These are phyloP conservation scores for Diarsia brunnea DNA, from an alignment of 2,888 invertebrate genomes.

Conservation along the genomic window DNA sequence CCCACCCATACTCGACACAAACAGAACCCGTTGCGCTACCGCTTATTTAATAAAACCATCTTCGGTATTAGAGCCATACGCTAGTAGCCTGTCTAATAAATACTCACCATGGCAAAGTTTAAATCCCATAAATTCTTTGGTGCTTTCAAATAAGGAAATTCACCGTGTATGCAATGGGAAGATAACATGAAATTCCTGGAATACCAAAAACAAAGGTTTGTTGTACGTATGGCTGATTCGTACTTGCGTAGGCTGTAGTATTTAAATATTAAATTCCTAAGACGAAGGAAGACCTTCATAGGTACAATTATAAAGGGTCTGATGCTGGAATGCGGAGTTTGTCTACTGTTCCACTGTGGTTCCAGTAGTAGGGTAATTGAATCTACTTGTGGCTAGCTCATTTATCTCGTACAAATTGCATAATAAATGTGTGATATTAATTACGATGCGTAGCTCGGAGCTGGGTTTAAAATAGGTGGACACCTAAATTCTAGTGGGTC, in stretches of 20 bases:
- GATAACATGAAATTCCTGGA: slow-evolving; percentile 32
- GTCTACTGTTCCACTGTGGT: slow-evolving; percentile 53
- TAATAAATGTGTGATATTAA: slow-evolving; percentile 39
- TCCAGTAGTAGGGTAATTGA: slow-evolving; percentile 53
- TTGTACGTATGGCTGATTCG: slow-evolving; percentile 16
- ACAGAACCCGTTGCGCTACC: not conserved
- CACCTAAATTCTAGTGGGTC: not conserved
- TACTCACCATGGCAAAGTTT: slow-evolving; percentile 26
- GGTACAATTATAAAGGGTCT: slow-evolving; percentile 34
- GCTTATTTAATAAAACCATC: slow-evolving; percentile 39
- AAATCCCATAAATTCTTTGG: slow-evolving; percentile 39
- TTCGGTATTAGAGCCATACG: slow-evolving; percentile 24
- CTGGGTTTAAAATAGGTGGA: not conserved
- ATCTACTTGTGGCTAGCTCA: slow-evolving; percentile 54
- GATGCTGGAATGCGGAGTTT: slow-evolving; percentile 54
- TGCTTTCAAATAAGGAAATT: slow-evolving; percentile 45
- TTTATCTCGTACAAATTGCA: slow-evolving; percentile 57
- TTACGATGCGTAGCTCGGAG: slow-evolving; percentile 11
- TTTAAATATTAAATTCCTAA: slow-evolving; percentile 57
- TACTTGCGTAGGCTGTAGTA: slow-evolving; percentile 17
- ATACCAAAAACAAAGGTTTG: slow-evolving; percentile 28
- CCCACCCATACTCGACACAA: not conserved
- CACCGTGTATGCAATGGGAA: slow-evolving; percentile 5
- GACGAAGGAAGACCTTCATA: slow-evolving; percentile 32
- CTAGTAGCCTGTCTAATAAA: slow-evolving; percentile 36